A percentile compares a stretch with the other conserved stretches of the same genome.
Conservation (phyloP, 2,113 vertebrate species). For the Tor tambroides region DNA sequence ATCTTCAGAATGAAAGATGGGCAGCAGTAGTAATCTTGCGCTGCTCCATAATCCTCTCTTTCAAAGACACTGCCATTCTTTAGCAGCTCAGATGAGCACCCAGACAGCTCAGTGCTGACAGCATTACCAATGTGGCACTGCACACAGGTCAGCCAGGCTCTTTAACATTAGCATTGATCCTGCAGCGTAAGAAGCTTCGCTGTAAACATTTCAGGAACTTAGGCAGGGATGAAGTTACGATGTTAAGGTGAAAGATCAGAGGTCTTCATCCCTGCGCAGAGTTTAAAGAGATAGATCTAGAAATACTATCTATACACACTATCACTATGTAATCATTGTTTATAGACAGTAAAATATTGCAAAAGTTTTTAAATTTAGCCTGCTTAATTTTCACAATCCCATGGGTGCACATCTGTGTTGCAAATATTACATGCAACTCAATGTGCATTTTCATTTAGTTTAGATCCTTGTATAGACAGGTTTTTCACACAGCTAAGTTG, state of each 20-base stretch:
- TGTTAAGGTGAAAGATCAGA: slow-evolving; percentile 31
- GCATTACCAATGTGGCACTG: slow-evolving; percentile 34
- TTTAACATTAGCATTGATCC: slow-evolving; percentile 18
- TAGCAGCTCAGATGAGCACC: slow-evolving; percentile 35
- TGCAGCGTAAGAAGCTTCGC: not conserved
- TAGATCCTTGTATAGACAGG: not conserved
- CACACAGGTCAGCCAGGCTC: slow-evolving; percentile 37
- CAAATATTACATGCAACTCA: not conserved
- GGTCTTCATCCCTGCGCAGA: slow-evolving; percentile 7
- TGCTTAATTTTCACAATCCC: not conserved
- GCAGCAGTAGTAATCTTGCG: slow-evolving; percentile 54
- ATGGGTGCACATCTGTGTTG: not conserved
- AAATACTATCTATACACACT: not conserved
- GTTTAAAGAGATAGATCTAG: not conserved
- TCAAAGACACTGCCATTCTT: slow-evolving; percentile 51
- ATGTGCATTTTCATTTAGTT: not conserved
- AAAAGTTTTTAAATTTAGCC: not conserved
- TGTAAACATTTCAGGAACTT: slow-evolving; percentile 21
- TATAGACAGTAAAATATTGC: not conserved
- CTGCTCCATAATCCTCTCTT: slow-evolving; percentile 52
- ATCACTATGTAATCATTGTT: not conserved
- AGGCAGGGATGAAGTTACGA: slow-evolving; percentile 49
- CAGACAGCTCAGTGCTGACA: slow-evolving; percentile 24
- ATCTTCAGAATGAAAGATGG: slow-evolving; percentile 60
- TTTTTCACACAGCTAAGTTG: not conserved